Evolutionary conservation across 1,140 invertebrate species (phyloP), one percentile per base, ranked within the genome.

Genomic region (Yoshiicerus persimilis): DNA sequence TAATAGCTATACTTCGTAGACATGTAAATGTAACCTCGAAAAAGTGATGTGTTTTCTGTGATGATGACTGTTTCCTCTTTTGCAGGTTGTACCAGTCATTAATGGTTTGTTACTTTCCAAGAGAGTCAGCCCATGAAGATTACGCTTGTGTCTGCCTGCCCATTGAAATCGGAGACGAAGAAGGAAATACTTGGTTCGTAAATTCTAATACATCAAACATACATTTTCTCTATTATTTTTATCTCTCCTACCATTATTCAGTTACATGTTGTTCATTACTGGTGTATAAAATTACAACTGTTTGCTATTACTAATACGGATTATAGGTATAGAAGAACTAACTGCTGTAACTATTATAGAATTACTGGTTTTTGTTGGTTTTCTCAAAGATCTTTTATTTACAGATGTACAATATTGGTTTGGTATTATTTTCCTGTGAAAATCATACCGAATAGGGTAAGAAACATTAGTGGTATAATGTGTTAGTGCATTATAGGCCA

Each of bases 61-160:
- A 20, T 80, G 75, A 34, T 38, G 75, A 80, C 16, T 80, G 5
- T 13, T 80, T n/a, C 32, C 32, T 85, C 27, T 27, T 62, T 30
- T 80, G 16, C 39, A 91, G 90, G 39, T 27, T 91, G 23, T 91
- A 90, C 47, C 75, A 88, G 77, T 86, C 89, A 32, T 86, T 91
- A 39, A 91, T 91, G 90, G 89, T 91, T n/a, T 64, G 84, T 36
- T 90, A 91, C 70, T 91, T 91, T 89, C 90, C 90, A 34, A 56
- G 90, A 39, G 90, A 91, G 85, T 36, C 89, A 66, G 41, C 64
- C 56, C 90, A 91, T 87, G 90, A 91, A 86, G 89, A 91, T 32
- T 91, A 88, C 84, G 90, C 89, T 80, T 91, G 90, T 87, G n/a
- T 87, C 84, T 84, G 87, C 4, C 88, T 91, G 10, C 86, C 88